A percentile compares a stretch with the other conserved stretches of the same genome.
phyloP scores from a whole-genome alignment of 1,140 invertebrate species.

The Teleogryllus occipitalis region DNA sequence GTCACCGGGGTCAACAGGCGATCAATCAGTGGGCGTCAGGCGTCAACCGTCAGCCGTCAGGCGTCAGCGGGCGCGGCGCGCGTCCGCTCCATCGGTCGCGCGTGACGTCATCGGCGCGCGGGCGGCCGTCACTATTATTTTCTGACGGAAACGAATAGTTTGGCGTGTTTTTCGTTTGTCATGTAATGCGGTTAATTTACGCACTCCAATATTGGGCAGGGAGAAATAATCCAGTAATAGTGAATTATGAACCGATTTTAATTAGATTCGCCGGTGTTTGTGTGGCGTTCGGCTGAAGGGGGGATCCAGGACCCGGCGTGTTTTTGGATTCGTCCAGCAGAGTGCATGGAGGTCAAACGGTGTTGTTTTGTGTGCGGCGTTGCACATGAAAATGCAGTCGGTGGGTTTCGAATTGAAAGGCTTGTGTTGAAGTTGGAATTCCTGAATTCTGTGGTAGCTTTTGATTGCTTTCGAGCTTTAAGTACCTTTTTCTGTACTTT shows the following conservation, averaged over 20 bases:
- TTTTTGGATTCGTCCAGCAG: background rate
- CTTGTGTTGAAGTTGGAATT: too few species aligned
- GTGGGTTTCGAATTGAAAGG: too few species aligned
- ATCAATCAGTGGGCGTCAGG: background rate
- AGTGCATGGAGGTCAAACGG: too few species aligned
- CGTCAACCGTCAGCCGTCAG: background rate
- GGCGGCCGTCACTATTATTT: background rate
- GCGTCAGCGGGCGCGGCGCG: background rate
- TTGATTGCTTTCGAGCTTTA: too few species aligned
- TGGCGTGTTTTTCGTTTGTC: background rate
- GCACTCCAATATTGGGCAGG: background rate
- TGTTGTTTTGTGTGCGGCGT: too few species aligned
- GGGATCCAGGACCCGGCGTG: background rate
- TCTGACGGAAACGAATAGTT: background rate
- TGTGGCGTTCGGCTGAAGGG: background rate
- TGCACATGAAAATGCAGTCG: too few species aligned
- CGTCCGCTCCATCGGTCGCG: background rate
- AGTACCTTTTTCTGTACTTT: too few species aligned
- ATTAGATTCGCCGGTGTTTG: background rate
- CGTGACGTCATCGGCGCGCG: background rate
- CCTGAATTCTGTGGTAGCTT: too few species aligned
- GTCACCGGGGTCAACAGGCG: background rate
- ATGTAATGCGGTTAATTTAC: conserved; percentile 5
- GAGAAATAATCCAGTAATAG: background rate
- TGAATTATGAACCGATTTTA: conserved; percentile 5